These are phyloP conservation scores for Melanitta fusca DNA, from an alignment of 2,797 vertebrate genomes.

Conservation along the genomic window DNA sequence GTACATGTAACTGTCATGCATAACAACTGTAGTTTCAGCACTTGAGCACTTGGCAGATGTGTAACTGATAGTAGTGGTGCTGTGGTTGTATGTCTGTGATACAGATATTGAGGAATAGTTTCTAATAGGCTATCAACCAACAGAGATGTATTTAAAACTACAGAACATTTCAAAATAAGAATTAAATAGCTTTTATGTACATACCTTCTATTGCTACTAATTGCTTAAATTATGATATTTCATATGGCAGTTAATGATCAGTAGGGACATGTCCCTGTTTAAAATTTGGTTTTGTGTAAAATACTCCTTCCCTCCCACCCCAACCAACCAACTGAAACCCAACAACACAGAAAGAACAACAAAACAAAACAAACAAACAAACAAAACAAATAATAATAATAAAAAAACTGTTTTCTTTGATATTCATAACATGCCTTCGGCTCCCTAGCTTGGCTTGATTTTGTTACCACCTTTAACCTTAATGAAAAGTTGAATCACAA, in stretches of 20 bases:
- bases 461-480: background rate
- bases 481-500: background rate
- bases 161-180: background rate
- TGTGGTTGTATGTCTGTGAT: background rate
- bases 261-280: background rate
- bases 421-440: background rate
- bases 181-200: background rate
- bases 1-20: background rate
- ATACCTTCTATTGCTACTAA: background rate
- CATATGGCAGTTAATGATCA: background rate
- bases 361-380: too few relatives aligned
- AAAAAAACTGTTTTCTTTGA: background rate
- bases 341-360: background rate
- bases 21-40: background rate
- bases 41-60: background rate
- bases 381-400: too few relatives aligned
- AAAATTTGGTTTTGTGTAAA: background rate
- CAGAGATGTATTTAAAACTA: background rate
- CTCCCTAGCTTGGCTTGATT: background rate
- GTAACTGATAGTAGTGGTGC: background rate
- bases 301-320: background rate
- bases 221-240: background rate
- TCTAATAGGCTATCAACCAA: background rate
- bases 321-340: background rate
- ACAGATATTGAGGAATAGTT: background rate